Base-by-base conservation (phyloP, 2,888 invertebrate genomes). In the Heliconius cydno region DNA sequence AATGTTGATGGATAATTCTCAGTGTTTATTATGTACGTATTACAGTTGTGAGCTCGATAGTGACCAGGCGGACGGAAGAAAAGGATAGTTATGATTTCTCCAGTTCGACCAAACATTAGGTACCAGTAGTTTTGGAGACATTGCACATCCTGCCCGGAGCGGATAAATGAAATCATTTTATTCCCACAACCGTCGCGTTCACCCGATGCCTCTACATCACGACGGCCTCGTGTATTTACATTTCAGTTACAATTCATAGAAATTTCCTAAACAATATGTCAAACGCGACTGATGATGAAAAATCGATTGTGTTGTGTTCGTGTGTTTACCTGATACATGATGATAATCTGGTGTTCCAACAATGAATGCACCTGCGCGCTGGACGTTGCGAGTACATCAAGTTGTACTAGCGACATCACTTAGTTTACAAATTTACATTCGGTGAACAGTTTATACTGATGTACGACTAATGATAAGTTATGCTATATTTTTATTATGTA, bases 291-390 rank as follows among this genome's bases (percentile, higher is more conserved):
- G n/a, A 38, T 3, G 41, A 28, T 28, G 19, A 30, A n/a, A 41
- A 66, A 75, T 66, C 46, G 22, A 75, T 19, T 67, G 13, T 46
- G 13, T 28, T 34, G 22, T 65, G 75, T 22, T 28, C 28, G 15
- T 34, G 25, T 60, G 38, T 65, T 75, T 28, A 66, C 41, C 65
- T 28, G 41, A 65, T 75, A 75, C 28, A 28, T 75, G 30, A 66
- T 67, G 34, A 66, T 68, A 76, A 76, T 76, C 68, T 38, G 30
- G 66, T 68, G 57, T 76, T 76, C n/a, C 67, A 68, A 68, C 67
- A 52, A 63, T 34, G 57, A 67, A 66, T 66, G 15, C 41, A 41
- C 25, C 38, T 22, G 60, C 38, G 22, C 34, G 41, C 25, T 70
- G 7, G 15, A 57, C 19, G 10, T 19, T n/a, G 34, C 34, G 9